Base-by-base conservation (phyloP, 1,140 invertebrate species). In the Drosophila yakuba region DNA sequence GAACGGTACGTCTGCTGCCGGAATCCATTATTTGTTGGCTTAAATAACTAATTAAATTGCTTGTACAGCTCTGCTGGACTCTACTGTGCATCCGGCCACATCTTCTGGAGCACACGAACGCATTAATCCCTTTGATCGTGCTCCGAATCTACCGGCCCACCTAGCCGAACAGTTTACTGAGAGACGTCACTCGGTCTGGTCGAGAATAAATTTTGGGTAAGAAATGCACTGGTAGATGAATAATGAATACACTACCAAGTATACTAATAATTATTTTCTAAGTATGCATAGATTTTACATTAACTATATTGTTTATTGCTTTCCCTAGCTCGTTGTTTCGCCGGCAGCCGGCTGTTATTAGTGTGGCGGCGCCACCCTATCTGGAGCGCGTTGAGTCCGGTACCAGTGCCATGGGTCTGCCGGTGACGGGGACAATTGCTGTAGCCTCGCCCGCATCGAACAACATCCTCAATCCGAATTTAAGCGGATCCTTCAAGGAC, bases 401-500 rank as follows among this genome's bases (percentile, higher is more conserved):
- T 14, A 56, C 74, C 23, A 71, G 38, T 55, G 74, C 61, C 14
- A 41, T 57, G 35, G 43, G 25, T n/a, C 28, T 54, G 25, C 75
- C 51, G 3, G 66, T 47, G 20, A 52, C 54, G 51, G 64, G 55
- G 48, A 59, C 72, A 58, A 39, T 56, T 43, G 71, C 71, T 39
- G 57, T 88, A 12, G 55, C 76, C 25, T 56, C 74, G 39, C 88
- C 84, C 20, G 68, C 91, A 60, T 91, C 92, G 38, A 92, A 92
- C 69, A 92, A 92, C 74, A 91, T 92, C 45, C 72, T 92, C 23
- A 92, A 92, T 80, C 85, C 91, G 80, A 92, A 92, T 91, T 91
- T 92, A 90, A 92, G 91, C 78, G 91, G 91, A 74, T 92, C 91
- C 41, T 92, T 92, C 47, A 89, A 91, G 54, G 91, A 92, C 58